phyloP scores from a whole-genome alignment of 2,797 vertebrate species.

The Nothura maculosa region DNA sequence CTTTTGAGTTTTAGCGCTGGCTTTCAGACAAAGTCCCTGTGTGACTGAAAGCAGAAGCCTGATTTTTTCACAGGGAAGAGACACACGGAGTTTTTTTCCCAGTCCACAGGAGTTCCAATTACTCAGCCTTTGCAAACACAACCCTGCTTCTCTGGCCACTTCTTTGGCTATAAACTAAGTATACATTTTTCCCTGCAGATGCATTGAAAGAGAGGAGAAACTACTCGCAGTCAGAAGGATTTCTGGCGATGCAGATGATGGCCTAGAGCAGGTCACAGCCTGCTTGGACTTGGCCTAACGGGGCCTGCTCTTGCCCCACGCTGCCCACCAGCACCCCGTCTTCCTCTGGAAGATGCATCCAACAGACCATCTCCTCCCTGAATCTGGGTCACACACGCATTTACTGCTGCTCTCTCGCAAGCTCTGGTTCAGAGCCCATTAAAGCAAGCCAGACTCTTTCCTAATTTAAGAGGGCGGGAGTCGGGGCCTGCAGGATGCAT shows the following conservation, averaged over 20 bases:
- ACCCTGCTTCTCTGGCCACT: background rate
- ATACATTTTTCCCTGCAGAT: background rate
- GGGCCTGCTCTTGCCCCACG: background rate
- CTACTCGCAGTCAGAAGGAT: conserved; percentile 10
- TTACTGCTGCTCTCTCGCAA: background rate
- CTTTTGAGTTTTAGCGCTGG: conserved; percentile 29
- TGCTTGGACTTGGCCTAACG: background rate
- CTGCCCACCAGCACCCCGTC: background rate
- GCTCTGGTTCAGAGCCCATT: background rate
- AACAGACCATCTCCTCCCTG: background rate
- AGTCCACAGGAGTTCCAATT: background rate
- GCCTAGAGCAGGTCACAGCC: background rate
- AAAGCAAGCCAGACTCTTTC: background rate
- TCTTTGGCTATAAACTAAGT: background rate
- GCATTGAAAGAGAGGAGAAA: background rate
- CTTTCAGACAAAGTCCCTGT: conserved; percentile 34
- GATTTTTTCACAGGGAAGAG: background rate
- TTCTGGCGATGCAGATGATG: conserved; percentile 12
- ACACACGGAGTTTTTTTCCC: background rate
- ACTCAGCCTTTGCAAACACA: background rate
- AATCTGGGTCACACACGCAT: background rate
- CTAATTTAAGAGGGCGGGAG: background rate
- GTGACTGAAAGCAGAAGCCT: background rate
- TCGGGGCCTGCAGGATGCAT: background rate
- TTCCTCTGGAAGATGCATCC: background rate